A percentile compares a stretch with the other conserved stretches of the same genome.
These are phyloP conservation scores for Lathamus discolor DNA, from an alignment of 2,113 vertebrate species.

Conservation along the genomic window DNA sequence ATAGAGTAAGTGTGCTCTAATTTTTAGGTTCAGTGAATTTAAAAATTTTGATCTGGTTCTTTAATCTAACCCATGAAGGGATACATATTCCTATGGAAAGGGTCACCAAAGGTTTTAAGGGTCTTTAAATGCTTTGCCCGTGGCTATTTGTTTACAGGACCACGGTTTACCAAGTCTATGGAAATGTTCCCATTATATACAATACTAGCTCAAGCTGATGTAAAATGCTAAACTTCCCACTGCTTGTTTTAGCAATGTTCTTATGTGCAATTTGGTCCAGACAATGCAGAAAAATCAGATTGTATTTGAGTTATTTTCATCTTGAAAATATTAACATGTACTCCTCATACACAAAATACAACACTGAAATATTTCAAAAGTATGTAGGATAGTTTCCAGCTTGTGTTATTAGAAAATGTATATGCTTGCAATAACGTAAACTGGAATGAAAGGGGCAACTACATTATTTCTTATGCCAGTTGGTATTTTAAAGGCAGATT, in stretches of 20 bases:
- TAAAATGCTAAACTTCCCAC: neutral
- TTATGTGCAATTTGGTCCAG: neutral
- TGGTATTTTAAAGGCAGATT: neutral
- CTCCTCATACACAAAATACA: neutral
- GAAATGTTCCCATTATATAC: neutral
- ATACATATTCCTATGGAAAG: neutral
- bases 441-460: neutral
- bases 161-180: neutral
- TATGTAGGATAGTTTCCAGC: neutral
- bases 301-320: neutral
- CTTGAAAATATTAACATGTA: neutral
- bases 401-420: neutral
- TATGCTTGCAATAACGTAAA: neutral
- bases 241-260: neutral
- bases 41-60: neutral
- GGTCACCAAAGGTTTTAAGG: neutral
- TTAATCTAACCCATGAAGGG: neutral
- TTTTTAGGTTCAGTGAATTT: neutral
- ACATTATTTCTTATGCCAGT: neutral
- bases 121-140: neutral
- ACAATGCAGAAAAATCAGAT: neutral
- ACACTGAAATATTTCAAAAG: neutral
- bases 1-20: neutral
- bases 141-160: neutral
- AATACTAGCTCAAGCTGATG: neutral